Evolutionary conservation across 1,140 invertebrate genomes (phyloP), one percentile per base, ranked within the genome.

Genomic region (Zaprionus gabonicus): DNA sequence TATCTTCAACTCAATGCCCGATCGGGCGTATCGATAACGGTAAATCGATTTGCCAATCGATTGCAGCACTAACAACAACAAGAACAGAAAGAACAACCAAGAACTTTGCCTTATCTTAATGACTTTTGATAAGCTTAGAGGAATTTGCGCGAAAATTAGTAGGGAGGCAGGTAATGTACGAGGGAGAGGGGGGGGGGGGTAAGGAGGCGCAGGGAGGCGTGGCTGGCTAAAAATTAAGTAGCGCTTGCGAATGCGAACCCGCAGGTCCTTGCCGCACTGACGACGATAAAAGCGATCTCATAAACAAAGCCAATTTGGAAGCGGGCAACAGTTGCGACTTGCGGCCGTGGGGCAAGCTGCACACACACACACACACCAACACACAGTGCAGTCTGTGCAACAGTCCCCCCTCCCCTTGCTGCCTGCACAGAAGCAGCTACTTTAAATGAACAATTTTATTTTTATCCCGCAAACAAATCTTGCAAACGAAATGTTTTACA

Each of bases 381-480:
- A 31, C 28, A 60, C 53, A 41, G 23, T 28, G 46, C 57, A 46
- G 41, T 41, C 15, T 15, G 15, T n/a, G 4, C 38, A n/a, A 1
- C 41, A 34, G 3, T 7, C n/a, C 41, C n/a, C n/a, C 6, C 41
- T 46, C 41, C n/a, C n/a, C n/a, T 4, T 17, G 5, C 41, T 46
- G n/a, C 41, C 77, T 53, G 36, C 71, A 80, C 90, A 91, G 88
- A 82, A 91, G 90, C 88, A 91, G 85, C 90, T 90, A 91, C 88
- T 91, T 90, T 91, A 90, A 91, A 91, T 91, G 87, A 91, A 86
- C 91, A 91, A 90, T 91, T 90, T 86, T 91, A 91, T 92, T 92
- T 92, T 92, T 92, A 92, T 92, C 91, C 91, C 87, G 71, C 80
- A 81, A 90, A 91, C 85, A 92, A 92, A 92, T 92, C 91, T 92